phyloP scores from a whole-genome alignment of 2,888 invertebrate species.

The Celastrina argiolus region DNA sequence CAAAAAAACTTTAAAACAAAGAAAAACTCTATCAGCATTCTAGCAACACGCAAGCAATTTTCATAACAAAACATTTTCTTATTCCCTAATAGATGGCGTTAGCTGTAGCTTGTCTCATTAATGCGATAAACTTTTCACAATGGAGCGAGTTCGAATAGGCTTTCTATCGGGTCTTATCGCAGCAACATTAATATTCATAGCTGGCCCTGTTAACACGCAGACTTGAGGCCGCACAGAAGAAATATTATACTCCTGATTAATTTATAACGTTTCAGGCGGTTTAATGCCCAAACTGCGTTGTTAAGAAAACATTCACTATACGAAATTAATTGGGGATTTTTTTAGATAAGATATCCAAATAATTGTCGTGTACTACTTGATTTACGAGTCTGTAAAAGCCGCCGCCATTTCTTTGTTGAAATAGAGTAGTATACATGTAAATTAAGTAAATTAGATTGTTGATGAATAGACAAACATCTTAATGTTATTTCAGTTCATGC shows the following conservation, averaged over 20 bases:
- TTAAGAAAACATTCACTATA: background rate
- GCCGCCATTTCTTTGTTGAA: too few relatives aligned
- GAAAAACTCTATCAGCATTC: background rate
- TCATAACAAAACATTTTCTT: slow-evolving; percentile 10
- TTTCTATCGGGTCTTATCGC: slow-evolving; percentile 16
- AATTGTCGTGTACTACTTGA: too few relatives aligned
- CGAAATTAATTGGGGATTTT: background rate
- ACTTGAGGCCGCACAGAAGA: slow-evolving; percentile 7
- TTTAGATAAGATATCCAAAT: background rate
- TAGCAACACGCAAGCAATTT: background rate
- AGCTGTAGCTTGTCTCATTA: slow-evolving; percentile 3
- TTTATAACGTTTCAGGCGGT: background rate
- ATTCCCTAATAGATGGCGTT: slow-evolving; percentile 8
- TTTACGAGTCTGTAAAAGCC: too few relatives aligned
- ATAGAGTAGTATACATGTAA: too few relatives aligned
- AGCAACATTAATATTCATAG: slow-evolving; percentile 19
- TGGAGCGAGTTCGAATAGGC: slow-evolving; percentile 9
- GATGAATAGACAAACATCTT: too few relatives aligned
- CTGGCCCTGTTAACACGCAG: slow-evolving; percentile 18
- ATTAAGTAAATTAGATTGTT: too few relatives aligned
- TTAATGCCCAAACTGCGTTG: background rate
- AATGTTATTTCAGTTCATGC: background rate
- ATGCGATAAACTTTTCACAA: slow-evolving; percentile 20
- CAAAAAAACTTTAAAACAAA: background rate
- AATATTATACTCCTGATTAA: background rate